Evolutionary conservation across 2,113 vertebrate species (phyloP).

Genomic region (Bothrops jararaca): DNA sequence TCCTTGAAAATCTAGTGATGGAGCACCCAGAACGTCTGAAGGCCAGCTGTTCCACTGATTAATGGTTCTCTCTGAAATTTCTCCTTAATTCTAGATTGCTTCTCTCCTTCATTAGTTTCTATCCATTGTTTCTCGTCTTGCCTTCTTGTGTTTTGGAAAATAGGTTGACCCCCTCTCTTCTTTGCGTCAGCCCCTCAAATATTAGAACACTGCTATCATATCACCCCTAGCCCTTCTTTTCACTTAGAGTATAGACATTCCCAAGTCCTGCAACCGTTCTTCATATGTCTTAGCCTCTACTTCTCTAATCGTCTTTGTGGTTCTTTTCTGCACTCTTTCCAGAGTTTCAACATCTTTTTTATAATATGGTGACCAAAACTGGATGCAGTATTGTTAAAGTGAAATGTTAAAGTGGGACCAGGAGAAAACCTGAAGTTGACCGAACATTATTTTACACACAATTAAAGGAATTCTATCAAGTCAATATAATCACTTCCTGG

Average conservation of each 20-base stretch:
- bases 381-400: too few relatives aligned
- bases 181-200: neutral
- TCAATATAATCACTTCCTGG: neutral
- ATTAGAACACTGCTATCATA: neutral
- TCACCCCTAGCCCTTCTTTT: neutral
- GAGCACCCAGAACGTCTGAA: neutral
- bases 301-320: neutral
- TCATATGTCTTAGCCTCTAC: neutral
- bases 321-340: neutral
- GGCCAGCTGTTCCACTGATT: neutral
- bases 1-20: neutral
- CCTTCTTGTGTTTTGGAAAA: neutral
- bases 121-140: neutral
- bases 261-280: neutral
- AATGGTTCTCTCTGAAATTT: neutral
- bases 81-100: neutral
- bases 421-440: neutral
- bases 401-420: neutral
- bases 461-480: neutral
- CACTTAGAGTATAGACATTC: neutral
- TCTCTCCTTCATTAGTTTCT: neutral
- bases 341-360: neutral
- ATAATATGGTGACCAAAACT: too few relatives aligned
- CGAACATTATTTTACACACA: neutral
- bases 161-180: neutral